Percentiles rank a stretch among this genome's conserved stretches.
phyloP scores from a whole-genome alignment of 2,888 invertebrate genomes.

The Drosophila mercatorum region DNA sequence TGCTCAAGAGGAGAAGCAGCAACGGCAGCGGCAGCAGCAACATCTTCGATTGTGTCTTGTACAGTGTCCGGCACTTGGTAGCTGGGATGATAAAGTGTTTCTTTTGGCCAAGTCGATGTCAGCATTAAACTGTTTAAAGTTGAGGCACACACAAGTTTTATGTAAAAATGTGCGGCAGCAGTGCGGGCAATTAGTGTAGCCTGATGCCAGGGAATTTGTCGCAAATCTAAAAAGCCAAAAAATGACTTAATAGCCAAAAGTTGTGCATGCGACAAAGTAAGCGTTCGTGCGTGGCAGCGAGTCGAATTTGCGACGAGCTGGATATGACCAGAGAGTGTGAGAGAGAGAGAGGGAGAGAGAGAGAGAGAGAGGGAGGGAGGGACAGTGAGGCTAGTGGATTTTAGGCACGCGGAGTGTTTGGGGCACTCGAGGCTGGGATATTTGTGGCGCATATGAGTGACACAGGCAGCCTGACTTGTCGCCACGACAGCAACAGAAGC shows the following conservation, averaged over 20 bases:
- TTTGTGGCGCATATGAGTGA: conserved; percentile 78
- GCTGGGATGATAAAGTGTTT: conserved; percentile 71
- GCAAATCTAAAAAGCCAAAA: conserved; percentile 81
- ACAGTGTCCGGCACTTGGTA: conserved; percentile 65
- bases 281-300: conserved; percentile 77
- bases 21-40: conserved; percentile 13
- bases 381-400: neutral
- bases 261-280: conserved; percentile 81
- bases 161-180: conserved; percentile 66
- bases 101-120: conserved; percentile 39
- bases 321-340: neutral
- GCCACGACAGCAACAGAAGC: conserved; percentile 40
- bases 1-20: conserved; percentile 46
- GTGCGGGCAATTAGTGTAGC: conserved; percentile 72
- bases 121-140: conserved; percentile 65
- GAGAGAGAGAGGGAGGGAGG: neutral
- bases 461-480: conserved; percentile 75
- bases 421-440: conserved; percentile 60
- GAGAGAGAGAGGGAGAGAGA: neutral
- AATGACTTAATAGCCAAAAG: conserved; percentile 81
- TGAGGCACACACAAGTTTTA: conserved; percentile 23
- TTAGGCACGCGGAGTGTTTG: conserved; percentile 12
- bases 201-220: conserved; percentile 66
- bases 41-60: conserved; percentile 70
- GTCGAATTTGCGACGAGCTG: conserved; percentile 24